Evolutionary conservation across 2,797 vertebrate genomes (phyloP).

Genomic region (Acipenser oxyrinchus): DNA sequence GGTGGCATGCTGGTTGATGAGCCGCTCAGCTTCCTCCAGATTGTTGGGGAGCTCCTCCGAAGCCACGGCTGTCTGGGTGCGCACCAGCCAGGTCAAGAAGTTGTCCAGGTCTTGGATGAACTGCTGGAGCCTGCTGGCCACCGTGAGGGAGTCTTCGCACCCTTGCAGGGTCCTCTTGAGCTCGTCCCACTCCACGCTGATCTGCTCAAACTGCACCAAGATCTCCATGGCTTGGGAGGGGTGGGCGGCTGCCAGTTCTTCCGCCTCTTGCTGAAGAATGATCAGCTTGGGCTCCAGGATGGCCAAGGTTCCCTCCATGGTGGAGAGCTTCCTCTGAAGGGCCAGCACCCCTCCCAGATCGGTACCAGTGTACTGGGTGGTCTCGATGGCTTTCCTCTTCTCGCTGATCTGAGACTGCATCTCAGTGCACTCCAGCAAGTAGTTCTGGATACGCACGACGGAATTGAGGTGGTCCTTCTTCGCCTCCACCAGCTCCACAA

Average conservation of each 20-base stretch:
- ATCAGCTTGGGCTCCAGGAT: conserved; percentile 80
- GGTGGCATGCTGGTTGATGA: conserved; percentile 74
- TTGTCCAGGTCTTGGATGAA: conserved; percentile 88
- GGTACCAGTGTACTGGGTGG: conserved; percentile 66
- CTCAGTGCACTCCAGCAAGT: conserved; percentile 81
- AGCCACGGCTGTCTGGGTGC: conserved; percentile 72
- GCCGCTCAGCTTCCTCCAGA: conserved; percentile 69
- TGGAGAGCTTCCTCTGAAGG: conserved; percentile 78
- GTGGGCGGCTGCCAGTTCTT: conserved; percentile 67
- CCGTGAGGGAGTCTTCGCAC: conserved; percentile 78
- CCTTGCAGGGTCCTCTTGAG: conserved; percentile 73
- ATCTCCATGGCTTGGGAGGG: conserved; percentile 66
- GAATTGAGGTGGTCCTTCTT: conserved; percentile 78
- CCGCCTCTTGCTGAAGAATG: conserved; percentile 74
- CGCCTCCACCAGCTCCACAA: conserved; percentile 82
- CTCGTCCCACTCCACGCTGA: conserved; percentile 81
- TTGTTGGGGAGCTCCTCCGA: conserved; percentile 66
- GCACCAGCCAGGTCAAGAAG: conserved; percentile 87
- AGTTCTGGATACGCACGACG: conserved; percentile 82
- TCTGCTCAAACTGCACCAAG: conserved; percentile 75
- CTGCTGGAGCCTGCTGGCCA: conserved; percentile 77
- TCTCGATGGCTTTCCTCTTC: conserved; percentile 80
- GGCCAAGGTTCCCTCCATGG: conserved; percentile 80
- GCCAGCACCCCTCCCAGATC: conserved; percentile 73
- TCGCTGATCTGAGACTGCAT: conserved; percentile 83